Evolutionary conservation across 2,888 invertebrate species (phyloP), one percentile per base, ranked within the genome.

Genomic region (Acrocera orbiculus): DNA sequence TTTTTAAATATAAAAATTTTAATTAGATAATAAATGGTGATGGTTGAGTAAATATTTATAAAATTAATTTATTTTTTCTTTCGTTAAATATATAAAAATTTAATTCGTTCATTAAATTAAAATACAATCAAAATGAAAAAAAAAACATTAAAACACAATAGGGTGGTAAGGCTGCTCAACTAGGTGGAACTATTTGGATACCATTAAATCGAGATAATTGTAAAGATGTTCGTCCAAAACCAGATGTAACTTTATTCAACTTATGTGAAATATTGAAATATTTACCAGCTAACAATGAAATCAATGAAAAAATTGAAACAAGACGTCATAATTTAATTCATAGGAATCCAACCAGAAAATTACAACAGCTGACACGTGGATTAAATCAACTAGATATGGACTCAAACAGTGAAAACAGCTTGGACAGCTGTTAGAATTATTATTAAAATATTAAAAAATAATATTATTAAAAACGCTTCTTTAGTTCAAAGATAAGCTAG

Each of bases 121-220:
- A 19, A 19, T 5, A 19, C 19, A 19, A 2, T 7, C 16, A 27
- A 20, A 38, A 33, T 36, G 36, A 26, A 36, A 36, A 34, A 32
- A 38, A 35, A 33, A 34, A 30, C 17, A 28, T 28, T 20, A 23
- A 35, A 29, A 30, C 29, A 30, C 30, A 30, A 36, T 39, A 70
- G 70, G 86, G 85, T 40, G 85, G 80, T 17, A 73, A 72, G 47
- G 66, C 76, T 54, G 81, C 83, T 20, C 73, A 75, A 44, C 55
- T 82, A 38, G 78, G 75, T 10, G 77, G 76, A 20, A 83, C 83
- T 0, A 76, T 86, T 14, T 85, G 83, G 85, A 68, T 82, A 44
- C 80, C 81, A 17, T 56, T 76, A 27, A 53, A 45, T 32, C 27
- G 43, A 24, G 45, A 44, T 5, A 42, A 44, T 13, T 34, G 35